These are phyloP conservation scores for Caradrina kadenii DNA, from an alignment of 2,888 invertebrate genomes.

Conservation along the genomic window DNA sequence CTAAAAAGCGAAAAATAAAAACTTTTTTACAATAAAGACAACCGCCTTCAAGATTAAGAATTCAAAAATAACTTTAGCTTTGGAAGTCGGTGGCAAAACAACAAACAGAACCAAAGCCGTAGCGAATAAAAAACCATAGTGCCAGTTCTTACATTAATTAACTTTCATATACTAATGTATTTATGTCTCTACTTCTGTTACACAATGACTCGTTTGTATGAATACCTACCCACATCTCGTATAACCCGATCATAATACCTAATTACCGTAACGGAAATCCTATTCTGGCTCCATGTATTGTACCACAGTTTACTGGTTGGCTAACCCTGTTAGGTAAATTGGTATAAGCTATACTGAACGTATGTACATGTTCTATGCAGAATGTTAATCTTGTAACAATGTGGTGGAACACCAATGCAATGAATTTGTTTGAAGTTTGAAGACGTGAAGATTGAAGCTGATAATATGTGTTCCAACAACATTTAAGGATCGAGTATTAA, in stretches of 20 bases:
- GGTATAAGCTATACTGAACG: constrained; percentile 24
- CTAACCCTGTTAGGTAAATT: constrained; percentile 41
- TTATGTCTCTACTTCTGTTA: not conserved
- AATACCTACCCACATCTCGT: not conserved
- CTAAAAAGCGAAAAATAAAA: too few species aligned
- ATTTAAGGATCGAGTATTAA: not conserved
- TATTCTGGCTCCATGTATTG: constrained; percentile 4
- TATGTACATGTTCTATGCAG: constrained; percentile 6
- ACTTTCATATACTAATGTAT: not conserved
- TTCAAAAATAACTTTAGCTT: too few species aligned
- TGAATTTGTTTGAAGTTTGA: not conserved
- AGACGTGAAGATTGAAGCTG: too few species aligned
- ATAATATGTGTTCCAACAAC: not conserved
- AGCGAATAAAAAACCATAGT: not conserved
- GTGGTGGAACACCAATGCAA: not conserved
- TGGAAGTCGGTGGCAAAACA: too few species aligned
- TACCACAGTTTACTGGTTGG: constrained; percentile 18
- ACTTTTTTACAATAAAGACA: too few species aligned
- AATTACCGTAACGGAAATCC: constrained; percentile 35
- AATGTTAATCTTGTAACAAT: constrained; percentile 26
- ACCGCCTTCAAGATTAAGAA: too few species aligned
- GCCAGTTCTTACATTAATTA: not conserved
- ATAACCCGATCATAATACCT: constrained; percentile 21
- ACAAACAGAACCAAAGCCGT: too few species aligned
- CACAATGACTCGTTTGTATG: constrained; percentile 1